Evolutionary conservation across 1,140 invertebrate species (phyloP).

Genomic region (Cheumatopsyche charites): DNA sequence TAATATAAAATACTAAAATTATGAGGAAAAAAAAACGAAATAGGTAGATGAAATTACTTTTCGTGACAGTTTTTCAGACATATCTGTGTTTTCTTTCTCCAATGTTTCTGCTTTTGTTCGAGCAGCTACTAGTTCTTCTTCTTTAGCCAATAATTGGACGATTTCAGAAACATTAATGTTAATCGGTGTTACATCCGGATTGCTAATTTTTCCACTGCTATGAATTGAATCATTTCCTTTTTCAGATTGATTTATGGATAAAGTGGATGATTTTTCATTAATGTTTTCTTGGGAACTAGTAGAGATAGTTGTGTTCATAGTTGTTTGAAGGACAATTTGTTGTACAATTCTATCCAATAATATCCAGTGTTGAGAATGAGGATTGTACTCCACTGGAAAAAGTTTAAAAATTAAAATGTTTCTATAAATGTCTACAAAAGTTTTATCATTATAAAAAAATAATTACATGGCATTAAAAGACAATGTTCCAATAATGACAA

Average conservation of each 20-base stretch:
- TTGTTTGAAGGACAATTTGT: constrained; percentile 89
- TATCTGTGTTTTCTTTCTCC: constrained; percentile 87
- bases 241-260: constrained; percentile 45
- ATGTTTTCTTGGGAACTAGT: constrained; percentile 49
- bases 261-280: constrained; percentile 46
- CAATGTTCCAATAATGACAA: constrained; percentile 91
- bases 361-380: constrained; percentile 90
- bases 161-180: constrained; percentile 92
- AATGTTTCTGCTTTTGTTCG: constrained; percentile 86
- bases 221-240: constrained; percentile 44
- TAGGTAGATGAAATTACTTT: constrained; percentile 61
- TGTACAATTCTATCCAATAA: constrained; percentile 95
- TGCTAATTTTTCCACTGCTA: constrained; percentile 60
- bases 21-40: not conserved
- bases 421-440: not conserved
- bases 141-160: constrained; percentile 89
- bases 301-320: constrained; percentile 56
- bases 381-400: constrained; percentile 60
- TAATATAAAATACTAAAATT: not conserved
- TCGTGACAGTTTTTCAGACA: constrained; percentile 83
- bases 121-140: constrained; percentile 89
- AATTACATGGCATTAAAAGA: constrained; percentile 87
- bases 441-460: constrained; percentile 12
- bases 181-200: constrained; percentile 84
- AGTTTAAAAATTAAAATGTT: constrained; percentile 37